Evolutionary conservation across 2,888 invertebrate species (phyloP).

Genomic region (Acleris cristana): DNA sequence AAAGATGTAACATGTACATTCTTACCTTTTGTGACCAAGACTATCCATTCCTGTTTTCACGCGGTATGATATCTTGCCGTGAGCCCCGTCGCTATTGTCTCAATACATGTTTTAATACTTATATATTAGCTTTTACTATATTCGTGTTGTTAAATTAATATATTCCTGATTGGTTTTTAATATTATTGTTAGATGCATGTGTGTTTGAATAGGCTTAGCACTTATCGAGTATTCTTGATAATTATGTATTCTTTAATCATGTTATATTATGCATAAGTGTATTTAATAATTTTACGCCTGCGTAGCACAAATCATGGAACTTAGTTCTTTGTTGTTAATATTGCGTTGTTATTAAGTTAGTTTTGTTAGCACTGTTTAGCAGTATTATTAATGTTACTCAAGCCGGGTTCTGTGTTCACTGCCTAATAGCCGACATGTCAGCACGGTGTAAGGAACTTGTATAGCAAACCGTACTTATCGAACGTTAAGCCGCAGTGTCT

Average conservation of each 20-base stretch:
- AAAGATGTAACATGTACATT: no score
- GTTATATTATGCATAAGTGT: conserved; percentile 6
- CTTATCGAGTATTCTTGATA: conserved; percentile 4
- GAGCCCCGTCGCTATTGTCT: no score
- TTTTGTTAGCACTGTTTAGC: conserved; percentile 4
- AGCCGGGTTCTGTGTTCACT: neutral
- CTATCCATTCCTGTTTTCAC: no score
- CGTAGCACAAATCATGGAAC: conserved; percentile 39
- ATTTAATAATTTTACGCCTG: conserved; percentile 5
- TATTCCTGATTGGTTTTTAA: conserved; percentile 18
- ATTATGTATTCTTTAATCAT: conserved; percentile 2
- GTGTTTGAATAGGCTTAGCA: neutral
- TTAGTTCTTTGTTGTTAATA: conserved; percentile 31
- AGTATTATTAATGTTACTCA: conserved; percentile 8
- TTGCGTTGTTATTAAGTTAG: conserved; percentile 15
- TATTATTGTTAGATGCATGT: conserved; percentile 28
- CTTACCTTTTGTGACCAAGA: no score
- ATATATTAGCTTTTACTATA: neutral
- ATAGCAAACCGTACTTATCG: no score
- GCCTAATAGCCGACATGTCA: no score
- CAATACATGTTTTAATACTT: neutral
- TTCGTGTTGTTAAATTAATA: conserved; percentile 21
- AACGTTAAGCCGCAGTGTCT: no score
- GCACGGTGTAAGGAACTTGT: no score
- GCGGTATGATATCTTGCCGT: no score